phyloP scores from a whole-genome alignment of 2,797 vertebrate genomes.

The Gallirallus australis region DNA sequence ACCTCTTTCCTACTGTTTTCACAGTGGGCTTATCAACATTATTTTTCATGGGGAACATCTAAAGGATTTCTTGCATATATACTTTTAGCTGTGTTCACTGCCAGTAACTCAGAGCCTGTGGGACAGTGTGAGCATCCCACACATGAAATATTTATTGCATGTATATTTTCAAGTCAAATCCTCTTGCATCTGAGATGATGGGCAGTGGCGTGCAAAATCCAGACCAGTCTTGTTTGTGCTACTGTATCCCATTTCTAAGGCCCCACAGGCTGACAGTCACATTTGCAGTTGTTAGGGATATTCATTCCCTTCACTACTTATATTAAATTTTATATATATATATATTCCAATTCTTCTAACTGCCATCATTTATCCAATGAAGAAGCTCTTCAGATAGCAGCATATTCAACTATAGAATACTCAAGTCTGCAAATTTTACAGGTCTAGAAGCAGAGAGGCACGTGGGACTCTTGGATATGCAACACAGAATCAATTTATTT shows the following conservation, averaged over 20 bases:
- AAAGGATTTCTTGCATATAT: background rate
- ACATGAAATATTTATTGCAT: background rate
- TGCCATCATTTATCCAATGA: background rate
- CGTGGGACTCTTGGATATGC: background rate
- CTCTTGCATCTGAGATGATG: background rate
- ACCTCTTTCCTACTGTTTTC: background rate
- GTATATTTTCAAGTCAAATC: background rate
- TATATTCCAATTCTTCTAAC: background rate
- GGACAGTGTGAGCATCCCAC: background rate
- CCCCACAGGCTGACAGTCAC: background rate
- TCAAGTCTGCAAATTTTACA: background rate
- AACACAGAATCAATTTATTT: background rate
- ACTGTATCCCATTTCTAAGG: background rate
- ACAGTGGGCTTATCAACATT: background rate
- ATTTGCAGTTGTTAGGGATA: background rate
- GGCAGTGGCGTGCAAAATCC: background rate
- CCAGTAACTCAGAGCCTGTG: background rate
- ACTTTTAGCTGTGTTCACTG: background rate
- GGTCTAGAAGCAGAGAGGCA: background rate
- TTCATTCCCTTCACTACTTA: background rate
- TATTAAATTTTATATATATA: background rate
- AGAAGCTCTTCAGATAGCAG: background rate
- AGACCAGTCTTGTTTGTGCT: background rate
- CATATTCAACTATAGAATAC: background rate
- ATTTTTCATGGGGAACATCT: background rate